These are phyloP conservation scores for Cephus nigrinus DNA, from an alignment of 2,888 invertebrate species.

Conservation along the genomic window DNA sequence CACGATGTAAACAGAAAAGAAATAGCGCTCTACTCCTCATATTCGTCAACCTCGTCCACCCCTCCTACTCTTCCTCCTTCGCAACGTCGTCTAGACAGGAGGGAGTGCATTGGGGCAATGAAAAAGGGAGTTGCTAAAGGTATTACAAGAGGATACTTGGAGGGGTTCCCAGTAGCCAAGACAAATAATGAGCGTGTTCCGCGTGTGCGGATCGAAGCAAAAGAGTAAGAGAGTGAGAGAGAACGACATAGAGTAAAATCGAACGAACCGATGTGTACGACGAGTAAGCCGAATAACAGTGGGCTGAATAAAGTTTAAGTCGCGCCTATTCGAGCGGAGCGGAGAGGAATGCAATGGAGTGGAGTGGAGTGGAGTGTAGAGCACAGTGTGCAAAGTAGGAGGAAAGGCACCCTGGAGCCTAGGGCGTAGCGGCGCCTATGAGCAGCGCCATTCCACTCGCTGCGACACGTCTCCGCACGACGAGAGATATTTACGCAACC, in stretches of 20 bases:
- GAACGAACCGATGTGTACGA: no score
- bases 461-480: conserved; percentile 28
- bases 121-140: no score
- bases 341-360: neutral
- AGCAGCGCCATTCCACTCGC: conserved; percentile 40
- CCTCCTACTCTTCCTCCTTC: no score
- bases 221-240: conserved; percentile 14
- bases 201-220: conserved; percentile 13
- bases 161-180: neutral
- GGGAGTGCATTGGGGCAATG: neutral
- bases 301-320: conserved; percentile 20
- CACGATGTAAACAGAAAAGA: conserved; percentile 11
- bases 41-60: no score
- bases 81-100: neutral
- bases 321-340: conserved; percentile 1
- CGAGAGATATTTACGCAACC: conserved; percentile 59
- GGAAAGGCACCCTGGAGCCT: conserved; percentile 19
- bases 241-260: conserved; percentile 7
- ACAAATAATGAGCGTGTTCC: conserved; percentile 11
- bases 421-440: conserved; percentile 46
- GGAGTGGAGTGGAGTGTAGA: neutral
- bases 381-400: conserved; percentile 16
- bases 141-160: no score
- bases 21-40: neutral
- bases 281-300: conserved; percentile 1